Conservation (phyloP, 2,113 vertebrate species). For the Hippocampus abdominalis region DNA sequence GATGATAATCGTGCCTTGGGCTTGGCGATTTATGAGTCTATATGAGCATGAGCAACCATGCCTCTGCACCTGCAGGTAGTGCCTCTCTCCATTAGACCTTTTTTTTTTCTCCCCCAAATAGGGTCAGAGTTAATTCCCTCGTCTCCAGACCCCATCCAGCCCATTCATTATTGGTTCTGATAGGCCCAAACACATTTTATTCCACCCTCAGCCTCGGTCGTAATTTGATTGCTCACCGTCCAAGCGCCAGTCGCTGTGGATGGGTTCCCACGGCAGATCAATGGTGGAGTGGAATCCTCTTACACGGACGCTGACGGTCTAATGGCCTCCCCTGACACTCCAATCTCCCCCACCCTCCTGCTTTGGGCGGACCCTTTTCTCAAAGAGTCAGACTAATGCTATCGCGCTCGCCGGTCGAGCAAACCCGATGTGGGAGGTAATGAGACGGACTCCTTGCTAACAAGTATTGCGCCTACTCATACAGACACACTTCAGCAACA, state of each 20-base stretch:
- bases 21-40: neutral
- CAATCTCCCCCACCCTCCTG: slow-evolving; percentile 40
- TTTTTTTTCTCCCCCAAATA: slow-evolving; percentile 13
- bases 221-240: slow-evolving; percentile 52
- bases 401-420: slow-evolving; percentile 9
- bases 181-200: slow-evolving; percentile 24
- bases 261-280: slow-evolving; percentile 41
- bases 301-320: slow-evolving; percentile 54
- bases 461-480: slow-evolving; percentile 18
- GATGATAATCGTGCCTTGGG: neutral
- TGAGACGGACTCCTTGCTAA: slow-evolving; percentile 25
- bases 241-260: slow-evolving; percentile 23
- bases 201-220: slow-evolving; percentile 14
- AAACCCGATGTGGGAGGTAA: slow-evolving; percentile 18
- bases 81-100: slow-evolving; percentile 1
- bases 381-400: slow-evolving; percentile 23
- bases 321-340: slow-evolving; percentile 60
- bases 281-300: slow-evolving; percentile 39
- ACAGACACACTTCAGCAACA: slow-evolving; percentile 1
- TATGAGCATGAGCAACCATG: neutral
- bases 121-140: slow-evolving; percentile 17
- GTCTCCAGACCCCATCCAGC: slow-evolving; percentile 22
- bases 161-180: slow-evolving; percentile 40
- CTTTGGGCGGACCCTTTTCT: slow-evolving; percentile 30
- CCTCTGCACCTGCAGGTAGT: neutral